Conservation (phyloP, 1,140 invertebrate species). For the Homalodisca vitripennis region DNA sequence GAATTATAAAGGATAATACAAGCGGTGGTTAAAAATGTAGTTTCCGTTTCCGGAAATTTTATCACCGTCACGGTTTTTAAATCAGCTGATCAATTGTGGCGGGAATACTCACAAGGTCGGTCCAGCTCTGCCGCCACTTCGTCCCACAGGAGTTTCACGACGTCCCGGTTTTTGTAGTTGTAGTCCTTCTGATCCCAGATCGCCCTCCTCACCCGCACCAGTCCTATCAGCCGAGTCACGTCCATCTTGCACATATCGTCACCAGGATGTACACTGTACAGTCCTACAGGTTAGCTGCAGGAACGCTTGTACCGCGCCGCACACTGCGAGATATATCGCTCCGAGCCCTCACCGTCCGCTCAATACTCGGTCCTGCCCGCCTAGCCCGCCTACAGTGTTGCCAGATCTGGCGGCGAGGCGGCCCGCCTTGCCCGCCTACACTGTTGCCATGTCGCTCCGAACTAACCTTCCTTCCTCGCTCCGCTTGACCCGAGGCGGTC, state of each 20-base stretch:
- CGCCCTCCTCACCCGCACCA: conserved; percentile 5
- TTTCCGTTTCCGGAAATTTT: no score
- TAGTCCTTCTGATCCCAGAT: conserved; percentile 30
- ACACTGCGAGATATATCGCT: background rate
- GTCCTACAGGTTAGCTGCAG: no score
- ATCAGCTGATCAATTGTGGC: no score
- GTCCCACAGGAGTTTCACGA: conserved; percentile 25
- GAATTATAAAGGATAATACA: no score
- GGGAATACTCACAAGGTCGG: conserved; percentile 26
- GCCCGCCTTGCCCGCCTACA: conserved; percentile 16
- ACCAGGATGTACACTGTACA: no score
- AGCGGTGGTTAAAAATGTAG: no score
- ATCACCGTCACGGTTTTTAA: no score
- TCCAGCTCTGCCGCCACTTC: conserved; percentile 29
- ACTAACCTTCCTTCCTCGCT: no score
- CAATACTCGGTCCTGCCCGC: background rate
- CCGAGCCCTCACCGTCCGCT: background rate
- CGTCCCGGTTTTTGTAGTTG: conserved; percentile 31
- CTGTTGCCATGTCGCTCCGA: conserved; percentile 4
- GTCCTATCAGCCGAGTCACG: conserved; percentile 23
- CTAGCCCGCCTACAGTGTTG: background rate
- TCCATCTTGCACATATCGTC: conserved; percentile 29
- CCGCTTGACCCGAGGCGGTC: no score
- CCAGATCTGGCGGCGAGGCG: no score
- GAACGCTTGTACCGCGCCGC: no score